Base-by-base conservation (phyloP, 1,140 invertebrate genomes). In the Drosophila saltans region DNA sequence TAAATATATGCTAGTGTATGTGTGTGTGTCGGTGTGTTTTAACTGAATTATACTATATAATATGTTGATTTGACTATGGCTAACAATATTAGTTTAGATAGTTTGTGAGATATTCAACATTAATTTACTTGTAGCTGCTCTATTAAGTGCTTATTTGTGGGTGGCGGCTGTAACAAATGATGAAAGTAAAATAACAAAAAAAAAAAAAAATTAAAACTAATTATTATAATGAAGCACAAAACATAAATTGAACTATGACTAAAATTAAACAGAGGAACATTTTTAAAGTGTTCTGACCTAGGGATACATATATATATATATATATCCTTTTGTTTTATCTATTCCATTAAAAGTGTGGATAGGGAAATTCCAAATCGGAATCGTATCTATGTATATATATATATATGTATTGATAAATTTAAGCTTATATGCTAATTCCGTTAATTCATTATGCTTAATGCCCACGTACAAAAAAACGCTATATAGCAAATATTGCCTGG, bases 141-240 rank as follows among this genome's bases (percentile, higher is more conserved):
- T 85, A 41, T 70, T 33, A 71, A 69, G 82, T 88, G 84, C 76
- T 72, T 52, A 26, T 52, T 52, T 79, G 80, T 67, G 62, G 56
- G 61, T 33, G 61, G 61, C 66, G 61, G 61, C 66, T 83, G 75
- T 89, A 89, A 89, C 84, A 74, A 90, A 89, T 89, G 84, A 85
- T 24, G 24, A 24, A 16, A 2, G 3, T 78, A 78, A 52, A 78
- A 73, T 68, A 88, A 89, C 80, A 74, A 69, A 90, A 80, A 60
- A 59, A 61, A 68, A 30, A 16, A 16, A 16, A 16, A 16, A 16
- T 16, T 16, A 16, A 16, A 16, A 16, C 16, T 16, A 16, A 16
- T 16, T 36, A 4, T 48, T 24, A 48, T 8, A 30, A 72, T 72
- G 56, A 90, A 84, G 84, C 84, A 66, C 75, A 71, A 67, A 82